These are phyloP conservation scores for Phrynocephalus vlangalii DNA, from an alignment of 2,797 vertebrate genomes.

Conservation along the genomic window DNA sequence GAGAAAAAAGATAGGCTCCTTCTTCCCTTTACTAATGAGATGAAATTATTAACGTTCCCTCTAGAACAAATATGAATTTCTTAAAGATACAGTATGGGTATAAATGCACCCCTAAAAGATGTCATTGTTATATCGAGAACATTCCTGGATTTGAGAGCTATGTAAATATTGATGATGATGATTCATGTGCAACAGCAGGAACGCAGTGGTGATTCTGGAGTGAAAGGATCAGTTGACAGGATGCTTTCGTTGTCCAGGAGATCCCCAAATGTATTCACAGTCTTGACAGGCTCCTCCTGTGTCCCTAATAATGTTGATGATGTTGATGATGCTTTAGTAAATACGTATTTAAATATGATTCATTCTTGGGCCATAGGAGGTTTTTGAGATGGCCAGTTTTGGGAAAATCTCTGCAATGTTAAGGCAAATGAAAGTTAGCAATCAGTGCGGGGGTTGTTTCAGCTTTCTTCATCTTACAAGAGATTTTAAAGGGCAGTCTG, in stretches of 20 bases:
- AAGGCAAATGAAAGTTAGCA: not conserved
- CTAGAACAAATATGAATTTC: no score
- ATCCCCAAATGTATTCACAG: no score
- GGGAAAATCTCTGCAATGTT: no score
- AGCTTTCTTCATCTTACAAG: constrained; percentile 9
- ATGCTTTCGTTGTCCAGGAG: no score
- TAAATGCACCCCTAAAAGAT: not conserved
- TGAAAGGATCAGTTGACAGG: no score
- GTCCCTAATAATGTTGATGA: no score
- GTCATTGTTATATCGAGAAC: not conserved
- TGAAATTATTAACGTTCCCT: not conserved
- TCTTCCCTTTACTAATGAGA: not conserved
- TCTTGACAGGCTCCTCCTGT: no score
- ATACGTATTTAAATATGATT: not conserved
- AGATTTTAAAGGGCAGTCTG: constrained; percentile 28
- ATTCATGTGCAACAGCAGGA: not conserved
- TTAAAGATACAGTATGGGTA: not conserved
- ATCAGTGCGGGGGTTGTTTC: not conserved
- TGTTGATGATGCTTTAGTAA: no score
- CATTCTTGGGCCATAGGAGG: not conserved
- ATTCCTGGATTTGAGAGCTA: not conserved
- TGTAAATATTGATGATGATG: constrained; percentile 18
- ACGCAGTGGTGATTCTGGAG: no score
- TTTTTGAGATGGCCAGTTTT: no score
- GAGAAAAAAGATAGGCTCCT: no score